Percentiles rank a stretch among this genome's conserved stretches.
phyloP scores from a whole-genome alignment of 2,113 vertebrate genomes.

The Oncorhynchus mykiss region DNA sequence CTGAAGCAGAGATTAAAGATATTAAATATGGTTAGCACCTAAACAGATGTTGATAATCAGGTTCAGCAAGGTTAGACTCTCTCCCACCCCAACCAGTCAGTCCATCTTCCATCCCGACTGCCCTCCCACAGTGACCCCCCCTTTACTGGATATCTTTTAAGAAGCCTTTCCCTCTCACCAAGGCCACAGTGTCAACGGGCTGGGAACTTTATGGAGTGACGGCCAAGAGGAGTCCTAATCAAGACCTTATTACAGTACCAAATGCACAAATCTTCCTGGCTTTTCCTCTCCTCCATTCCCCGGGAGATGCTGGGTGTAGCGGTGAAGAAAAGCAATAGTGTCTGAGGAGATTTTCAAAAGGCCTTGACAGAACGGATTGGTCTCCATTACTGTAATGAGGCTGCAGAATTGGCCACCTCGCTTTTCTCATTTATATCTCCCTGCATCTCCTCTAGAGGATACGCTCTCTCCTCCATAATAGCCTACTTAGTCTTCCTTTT shows the following conservation, averaged over 20 bases:
- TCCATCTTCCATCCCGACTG: background rate
- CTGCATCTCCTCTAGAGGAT: slow-evolving; percentile 67
- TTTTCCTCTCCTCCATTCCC: slow-evolving; percentile 34
- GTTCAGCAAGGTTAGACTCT: background rate
- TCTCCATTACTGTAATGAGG: slow-evolving; percentile 82
- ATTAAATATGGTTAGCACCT: background rate
- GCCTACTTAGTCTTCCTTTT: slow-evolving; percentile 74
- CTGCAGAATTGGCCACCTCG: slow-evolving; percentile 69
- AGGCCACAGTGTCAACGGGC: slow-evolving; percentile 47
- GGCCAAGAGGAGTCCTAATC: slow-evolving; percentile 62
- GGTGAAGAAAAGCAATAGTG: slow-evolving; percentile 33
- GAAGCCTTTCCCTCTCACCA: slow-evolving; percentile 13
- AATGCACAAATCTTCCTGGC: slow-evolving; percentile 62
- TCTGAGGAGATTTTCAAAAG: slow-evolving; percentile 71
- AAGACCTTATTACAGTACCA: slow-evolving; percentile 61
- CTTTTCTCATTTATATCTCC: slow-evolving; percentile 73
- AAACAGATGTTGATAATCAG: background rate
- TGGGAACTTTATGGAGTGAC: slow-evolving; percentile 59
- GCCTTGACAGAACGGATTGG: slow-evolving; percentile 75
- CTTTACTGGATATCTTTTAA: slow-evolving; percentile 13
- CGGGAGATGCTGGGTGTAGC: slow-evolving; percentile 40
- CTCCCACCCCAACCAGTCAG: background rate
- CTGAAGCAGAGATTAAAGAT: background rate
- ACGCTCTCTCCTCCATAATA: slow-evolving; percentile 71
- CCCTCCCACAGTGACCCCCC: slow-evolving; percentile 14